Percentiles rank a stretch among this genome's conserved stretches.
Evolutionary conservation across 2,113 vertebrate species (phyloP).

Genomic region (Hypanus sabinus): DNA sequence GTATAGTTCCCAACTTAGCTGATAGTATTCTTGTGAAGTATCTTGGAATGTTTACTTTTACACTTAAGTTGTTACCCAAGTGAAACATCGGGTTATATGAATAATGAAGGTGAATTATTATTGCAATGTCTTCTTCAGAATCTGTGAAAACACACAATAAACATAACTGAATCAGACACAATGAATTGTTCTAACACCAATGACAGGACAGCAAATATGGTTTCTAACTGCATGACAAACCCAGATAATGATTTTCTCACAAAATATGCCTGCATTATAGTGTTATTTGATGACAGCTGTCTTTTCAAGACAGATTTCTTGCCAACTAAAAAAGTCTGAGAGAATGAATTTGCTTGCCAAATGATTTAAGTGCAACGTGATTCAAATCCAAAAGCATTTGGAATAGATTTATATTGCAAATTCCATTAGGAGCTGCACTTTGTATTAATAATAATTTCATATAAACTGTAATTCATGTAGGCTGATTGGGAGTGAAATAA

Average conservation of each 20-base stretch:
- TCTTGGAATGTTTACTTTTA: background rate
- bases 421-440: background rate
- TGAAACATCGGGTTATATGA: background rate
- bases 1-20: background rate
- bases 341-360: slow-evolving; percentile 15
- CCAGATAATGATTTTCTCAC: background rate
- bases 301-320: background rate
- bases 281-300: background rate
- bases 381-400: background rate
- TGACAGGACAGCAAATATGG: background rate
- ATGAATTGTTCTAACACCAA: too few relatives aligned
- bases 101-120: background rate
- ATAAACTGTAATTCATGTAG: background rate
- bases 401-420: background rate
- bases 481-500: background rate
- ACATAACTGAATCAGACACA: background rate
- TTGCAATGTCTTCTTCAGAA: background rate
- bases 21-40: background rate
- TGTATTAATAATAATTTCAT: background rate
- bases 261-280: background rate
- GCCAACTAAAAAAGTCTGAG: background rate
- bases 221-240: background rate
- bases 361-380: background rate
- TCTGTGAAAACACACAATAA: background rate
- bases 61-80: background rate